Evolutionary conservation across 2,113 vertebrate genomes (phyloP).

Genomic region (Grammomys surdaster): DNA sequence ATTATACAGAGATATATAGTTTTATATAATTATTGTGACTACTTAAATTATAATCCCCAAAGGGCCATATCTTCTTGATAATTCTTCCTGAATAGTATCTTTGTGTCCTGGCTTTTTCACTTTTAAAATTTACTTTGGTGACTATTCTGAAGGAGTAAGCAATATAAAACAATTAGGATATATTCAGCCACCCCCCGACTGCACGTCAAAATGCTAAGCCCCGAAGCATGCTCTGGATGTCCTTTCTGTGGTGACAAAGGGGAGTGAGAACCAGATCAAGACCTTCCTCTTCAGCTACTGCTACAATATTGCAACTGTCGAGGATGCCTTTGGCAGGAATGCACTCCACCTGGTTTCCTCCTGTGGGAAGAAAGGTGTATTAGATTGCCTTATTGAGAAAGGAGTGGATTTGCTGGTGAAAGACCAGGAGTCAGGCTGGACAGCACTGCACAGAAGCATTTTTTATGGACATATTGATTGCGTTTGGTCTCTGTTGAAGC

Average conservation of each 20-base stretch:
- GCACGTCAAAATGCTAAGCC: slow-evolving; percentile 95
- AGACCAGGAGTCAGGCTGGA: slow-evolving; percentile 98
- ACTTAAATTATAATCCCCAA: slow-evolving; percentile 86
- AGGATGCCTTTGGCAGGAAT: slow-evolving; percentile 94
- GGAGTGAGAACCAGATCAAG: slow-evolving; percentile 93
- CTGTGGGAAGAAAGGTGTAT: slow-evolving; percentile 92
- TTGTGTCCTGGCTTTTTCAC: slow-evolving; percentile 78
- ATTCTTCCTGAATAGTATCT: slow-evolving; percentile 68
- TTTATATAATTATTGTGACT: slow-evolving; percentile 85
- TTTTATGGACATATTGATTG: slow-evolving; percentile 99
- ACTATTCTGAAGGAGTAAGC: slow-evolving; percentile 77
- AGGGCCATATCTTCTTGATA: slow-evolving; percentile 85
- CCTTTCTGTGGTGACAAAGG: slow-evolving; percentile 93
- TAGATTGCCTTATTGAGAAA: slow-evolving; percentile 96
- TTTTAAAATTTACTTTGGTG: slow-evolving; percentile 66
- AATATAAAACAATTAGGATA: slow-evolving; percentile 89
- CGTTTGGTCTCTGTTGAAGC: slow-evolving; percentile 93
- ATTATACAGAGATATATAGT: slow-evolving; percentile 83
- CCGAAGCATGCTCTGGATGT: slow-evolving; percentile 93
- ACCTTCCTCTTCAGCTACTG: slow-evolving; percentile 93
- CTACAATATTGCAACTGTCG: slow-evolving; percentile 93
- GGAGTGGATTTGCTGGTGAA: slow-evolving; percentile 92
- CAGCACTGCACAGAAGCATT: slow-evolving; percentile 95
- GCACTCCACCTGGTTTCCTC: slow-evolving; percentile 95
- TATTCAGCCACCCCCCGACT: slow-evolving; percentile 90